Evolutionary conservation across 2,888 invertebrate species (phyloP).

Genomic region (Spodoptera littoralis): DNA sequence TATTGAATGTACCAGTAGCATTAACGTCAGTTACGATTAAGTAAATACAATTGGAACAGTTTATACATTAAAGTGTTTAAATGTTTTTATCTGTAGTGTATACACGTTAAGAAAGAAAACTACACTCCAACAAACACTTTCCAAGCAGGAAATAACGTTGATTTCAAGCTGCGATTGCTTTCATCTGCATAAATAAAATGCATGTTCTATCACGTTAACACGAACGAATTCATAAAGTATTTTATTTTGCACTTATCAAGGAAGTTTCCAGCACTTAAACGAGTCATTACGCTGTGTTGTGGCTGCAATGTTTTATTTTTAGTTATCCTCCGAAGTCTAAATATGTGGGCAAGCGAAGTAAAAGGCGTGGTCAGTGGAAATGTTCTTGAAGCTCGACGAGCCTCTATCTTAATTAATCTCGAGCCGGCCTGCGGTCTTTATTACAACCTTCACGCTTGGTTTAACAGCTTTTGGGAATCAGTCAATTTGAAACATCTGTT

Average conservation of each 20-base stretch:
- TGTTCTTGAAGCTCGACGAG: constrained; percentile 68
- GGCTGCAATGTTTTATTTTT: constrained; percentile 21
- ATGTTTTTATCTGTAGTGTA: too few relatives aligned
- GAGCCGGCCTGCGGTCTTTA: constrained; percentile 75
- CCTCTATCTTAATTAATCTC: constrained; percentile 83
- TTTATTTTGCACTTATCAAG: constrained; percentile 10
- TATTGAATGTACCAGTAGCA: too few relatives aligned
- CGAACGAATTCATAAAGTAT: constrained; percentile 31
- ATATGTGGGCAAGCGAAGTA: constrained; percentile 62
- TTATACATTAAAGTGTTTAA: too few relatives aligned
- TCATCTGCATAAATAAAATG: constrained; percentile 17
- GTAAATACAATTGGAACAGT: too few relatives aligned
- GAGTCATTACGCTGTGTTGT: constrained; percentile 21
- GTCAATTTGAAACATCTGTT: constrained; percentile 76
- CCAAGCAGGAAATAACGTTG: constrained; percentile 15
- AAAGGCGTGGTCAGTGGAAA: constrained; percentile 72
- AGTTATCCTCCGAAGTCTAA: constrained; percentile 30
- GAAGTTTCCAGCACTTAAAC: constrained; percentile 31
- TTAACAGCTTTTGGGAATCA: constrained; percentile 77
- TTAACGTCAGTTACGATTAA: too few relatives aligned
- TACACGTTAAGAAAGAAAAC: too few relatives aligned
- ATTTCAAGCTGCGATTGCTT: constrained; percentile 21
- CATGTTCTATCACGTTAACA: constrained; percentile 16
- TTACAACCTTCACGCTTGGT: constrained; percentile 79
- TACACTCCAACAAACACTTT: not conserved